Percentiles rank a stretch among this genome's conserved stretches.
Evolutionary conservation across 2,113 vertebrate species (phyloP).

Genomic region (Neopipo cinnamomea): DNA sequence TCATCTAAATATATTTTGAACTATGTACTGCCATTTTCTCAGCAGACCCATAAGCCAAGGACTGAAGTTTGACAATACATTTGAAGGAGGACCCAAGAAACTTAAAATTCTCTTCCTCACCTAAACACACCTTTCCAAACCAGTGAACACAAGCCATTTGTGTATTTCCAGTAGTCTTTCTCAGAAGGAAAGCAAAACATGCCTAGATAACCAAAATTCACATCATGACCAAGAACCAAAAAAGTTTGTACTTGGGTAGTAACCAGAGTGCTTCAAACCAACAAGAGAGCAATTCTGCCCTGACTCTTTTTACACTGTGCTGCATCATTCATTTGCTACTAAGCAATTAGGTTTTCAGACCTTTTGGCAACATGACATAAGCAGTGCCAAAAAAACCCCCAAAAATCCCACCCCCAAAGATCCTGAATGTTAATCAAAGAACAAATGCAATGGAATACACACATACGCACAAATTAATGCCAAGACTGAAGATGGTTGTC

Average conservation of each 20-base stretch:
- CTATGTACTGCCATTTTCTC: background rate
- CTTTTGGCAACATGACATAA: background rate
- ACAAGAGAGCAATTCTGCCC: background rate
- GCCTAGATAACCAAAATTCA: background rate
- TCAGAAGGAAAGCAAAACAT: background rate
- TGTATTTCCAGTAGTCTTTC: background rate
- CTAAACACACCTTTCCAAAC: background rate
- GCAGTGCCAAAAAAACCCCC: background rate
- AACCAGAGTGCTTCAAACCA: background rate
- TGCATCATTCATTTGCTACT: background rate
- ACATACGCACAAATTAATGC: background rate
- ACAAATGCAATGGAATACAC: background rate
- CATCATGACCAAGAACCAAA: background rate
- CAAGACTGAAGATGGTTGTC: background rate
- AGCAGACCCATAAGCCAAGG: background rate
- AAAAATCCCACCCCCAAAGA: background rate
- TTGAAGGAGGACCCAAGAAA: background rate
- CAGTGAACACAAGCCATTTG: background rate
- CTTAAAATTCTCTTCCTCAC: background rate
- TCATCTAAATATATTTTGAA: background rate
- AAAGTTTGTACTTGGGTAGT: background rate
- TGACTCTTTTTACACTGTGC: background rate
- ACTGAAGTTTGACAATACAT: rapidly evolving
- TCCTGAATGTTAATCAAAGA: background rate
- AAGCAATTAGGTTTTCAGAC: background rate